These are phyloP conservation scores for Nephrotoma guestfalica DNA, from an alignment of 2,888 invertebrate species.

Conservation along the genomic window DNA sequence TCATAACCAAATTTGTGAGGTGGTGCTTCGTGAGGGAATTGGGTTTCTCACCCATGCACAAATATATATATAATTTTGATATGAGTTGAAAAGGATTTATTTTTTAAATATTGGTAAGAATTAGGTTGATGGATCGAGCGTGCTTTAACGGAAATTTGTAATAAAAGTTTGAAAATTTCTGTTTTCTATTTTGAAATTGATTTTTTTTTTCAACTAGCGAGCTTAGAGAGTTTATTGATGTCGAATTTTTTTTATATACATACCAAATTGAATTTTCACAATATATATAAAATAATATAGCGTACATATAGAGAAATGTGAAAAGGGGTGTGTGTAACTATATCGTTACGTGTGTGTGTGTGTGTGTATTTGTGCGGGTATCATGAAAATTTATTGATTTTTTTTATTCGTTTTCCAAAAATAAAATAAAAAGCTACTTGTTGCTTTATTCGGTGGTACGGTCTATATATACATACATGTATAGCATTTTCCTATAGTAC, in stretches of 20 bases:
- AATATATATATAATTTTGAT: neutral
- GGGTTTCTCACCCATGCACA: neutral
- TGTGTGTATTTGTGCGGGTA: neutral
- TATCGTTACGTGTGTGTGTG: neutral
- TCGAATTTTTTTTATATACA: neutral
- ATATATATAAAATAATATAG: neutral
- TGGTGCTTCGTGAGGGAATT: neutral
- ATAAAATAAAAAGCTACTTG: neutral
- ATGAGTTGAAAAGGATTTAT: neutral
- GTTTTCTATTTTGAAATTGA: neutral
- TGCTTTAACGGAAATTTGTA: neutral
- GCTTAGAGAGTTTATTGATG: neutral
- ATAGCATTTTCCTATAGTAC: neutral
- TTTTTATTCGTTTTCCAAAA: neutral
- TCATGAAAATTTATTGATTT: neutral
- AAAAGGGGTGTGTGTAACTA: neutral
- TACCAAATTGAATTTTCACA: neutral
- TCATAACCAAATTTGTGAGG: neutral
- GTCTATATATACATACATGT: neutral
- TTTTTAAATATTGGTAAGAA: neutral
- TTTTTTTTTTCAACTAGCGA: neutral
- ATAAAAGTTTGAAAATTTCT: neutral
- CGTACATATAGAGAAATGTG: neutral
- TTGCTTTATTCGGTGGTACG: neutral
- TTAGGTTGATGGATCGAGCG: neutral